Evolutionary conservation across 2,888 invertebrate species (phyloP).

Genomic region (Acanthosoma haemorrhoidale): DNA sequence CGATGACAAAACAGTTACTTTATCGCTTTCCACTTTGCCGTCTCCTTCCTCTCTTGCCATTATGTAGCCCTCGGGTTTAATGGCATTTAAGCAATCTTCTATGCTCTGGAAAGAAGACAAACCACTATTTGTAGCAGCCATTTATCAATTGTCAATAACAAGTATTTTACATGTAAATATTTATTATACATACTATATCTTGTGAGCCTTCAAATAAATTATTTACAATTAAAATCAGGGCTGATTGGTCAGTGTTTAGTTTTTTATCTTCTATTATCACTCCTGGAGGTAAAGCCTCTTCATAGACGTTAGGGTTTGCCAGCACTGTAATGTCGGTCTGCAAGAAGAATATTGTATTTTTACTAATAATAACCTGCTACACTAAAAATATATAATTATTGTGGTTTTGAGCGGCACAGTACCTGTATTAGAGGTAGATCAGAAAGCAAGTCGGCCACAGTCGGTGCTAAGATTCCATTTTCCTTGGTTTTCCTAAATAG

Average conservation of each 20-base stretch:
- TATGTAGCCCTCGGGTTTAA: conserved; percentile 57
- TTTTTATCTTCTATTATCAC: conserved; percentile 60
- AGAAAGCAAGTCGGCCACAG: conserved; percentile 56
- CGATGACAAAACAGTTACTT: background rate
- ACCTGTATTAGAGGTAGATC: conserved; percentile 51
- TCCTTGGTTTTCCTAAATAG: conserved; percentile 50
- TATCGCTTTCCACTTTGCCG: conserved; percentile 45
- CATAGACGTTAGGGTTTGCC: conserved; percentile 47
- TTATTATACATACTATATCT: background rate
- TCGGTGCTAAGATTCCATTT: conserved; percentile 53
- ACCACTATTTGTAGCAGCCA: background rate
- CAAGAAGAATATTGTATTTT: conserved; percentile 43
- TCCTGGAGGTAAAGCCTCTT: conserved; percentile 57
- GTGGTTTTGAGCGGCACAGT: background rate
- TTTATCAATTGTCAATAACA: too few relatives aligned
- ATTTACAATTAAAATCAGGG: conserved; percentile 52
- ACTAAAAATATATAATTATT: too few relatives aligned
- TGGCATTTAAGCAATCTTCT: conserved; percentile 49
- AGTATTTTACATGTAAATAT: background rate
- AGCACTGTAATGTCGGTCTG: conserved; percentile 61
- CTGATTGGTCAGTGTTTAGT: conserved; percentile 51
- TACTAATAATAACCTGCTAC: too few relatives aligned
- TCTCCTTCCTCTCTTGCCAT: conserved; percentile 55
- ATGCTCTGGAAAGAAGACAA: conserved; percentile 47
- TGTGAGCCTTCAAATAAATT: conserved; percentile 46